Evolutionary conservation across 2,113 vertebrate species (phyloP).

Genomic region (Corvus cornix): DNA sequence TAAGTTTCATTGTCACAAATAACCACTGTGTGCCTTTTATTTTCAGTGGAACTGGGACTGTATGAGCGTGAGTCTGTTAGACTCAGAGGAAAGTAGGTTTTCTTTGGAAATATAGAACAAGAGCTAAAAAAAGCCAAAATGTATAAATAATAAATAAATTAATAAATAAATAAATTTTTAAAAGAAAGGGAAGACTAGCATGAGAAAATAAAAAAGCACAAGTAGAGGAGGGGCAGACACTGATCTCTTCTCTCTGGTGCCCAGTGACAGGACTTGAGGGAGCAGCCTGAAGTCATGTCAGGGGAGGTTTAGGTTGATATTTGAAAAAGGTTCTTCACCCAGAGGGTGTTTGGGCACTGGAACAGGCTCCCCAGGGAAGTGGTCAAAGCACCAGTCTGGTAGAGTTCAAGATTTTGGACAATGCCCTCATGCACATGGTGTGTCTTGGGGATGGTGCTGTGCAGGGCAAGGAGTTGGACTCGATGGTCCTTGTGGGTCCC

Average conservation of each 20-base stretch:
- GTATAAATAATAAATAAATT: background rate
- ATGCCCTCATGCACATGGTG: background rate
- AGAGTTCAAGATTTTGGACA: background rate
- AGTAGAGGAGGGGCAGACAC: background rate
- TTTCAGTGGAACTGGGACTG: background rate
- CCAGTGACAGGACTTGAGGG: fast-evolving
- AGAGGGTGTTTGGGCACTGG: background rate
- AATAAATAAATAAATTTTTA: background rate
- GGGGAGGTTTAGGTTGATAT: background rate
- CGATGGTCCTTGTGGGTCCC: background rate
- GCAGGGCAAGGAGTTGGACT: background rate
- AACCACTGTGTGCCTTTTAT: background rate
- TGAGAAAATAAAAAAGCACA: background rate
- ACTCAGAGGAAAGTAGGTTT: background rate
- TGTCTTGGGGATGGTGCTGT: background rate
- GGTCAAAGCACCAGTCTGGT: background rate
- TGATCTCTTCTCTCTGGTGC: background rate
- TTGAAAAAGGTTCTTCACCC: background rate
- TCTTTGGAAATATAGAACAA: background rate
- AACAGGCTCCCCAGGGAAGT: background rate
- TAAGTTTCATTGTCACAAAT: background rate
- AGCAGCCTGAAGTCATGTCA: background rate
- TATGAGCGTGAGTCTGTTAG: background rate
- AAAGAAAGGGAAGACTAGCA: background rate
- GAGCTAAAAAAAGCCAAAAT: background rate